Evolutionary conservation across 2,888 invertebrate genomes (phyloP), one percentile per base, ranked within the genome.

Genomic region (Cecidostiba fungosa): DNA sequence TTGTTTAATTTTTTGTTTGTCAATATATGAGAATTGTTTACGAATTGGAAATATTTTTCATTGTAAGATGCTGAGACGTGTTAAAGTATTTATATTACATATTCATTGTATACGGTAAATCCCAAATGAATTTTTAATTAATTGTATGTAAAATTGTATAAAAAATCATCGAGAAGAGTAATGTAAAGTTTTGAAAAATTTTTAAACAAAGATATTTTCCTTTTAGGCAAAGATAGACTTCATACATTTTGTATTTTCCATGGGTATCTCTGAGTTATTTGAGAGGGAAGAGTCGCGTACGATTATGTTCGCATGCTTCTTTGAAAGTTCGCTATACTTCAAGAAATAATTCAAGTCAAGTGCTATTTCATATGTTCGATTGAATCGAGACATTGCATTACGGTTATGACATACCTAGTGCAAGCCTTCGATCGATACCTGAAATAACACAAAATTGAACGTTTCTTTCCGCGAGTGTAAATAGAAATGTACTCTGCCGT

Each of bases 101-200:
- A 78, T 74, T 77, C 23, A 59, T 69, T 82, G n/a, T 77, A 74
- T 39, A 80, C 23, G 47, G 23, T 82, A n/a, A 66, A 77, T n/a
- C 43, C 29, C 19, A 50, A 81, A 82, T 77, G 54, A 73, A 78
- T 26, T 6, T 74, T 82, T 72, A 79, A 82, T 76, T 78, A 78
- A 82, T 78, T 78, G 54, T 77, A 36, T 77, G 77, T 82, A 73
- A 85, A 82, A 76, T 82, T 72, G 74, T 81, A 78, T 39, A 82
- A 82, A 62, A 84, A 43, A 50, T 59, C 8, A 19, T 1, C 32
- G 12, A 83, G 19, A 73, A 73, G 59, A 76, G 36, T n/a, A 47
- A 82, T 82, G 70, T 85, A 85, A 66, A 78, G 79, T 85, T 82
- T 82, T 81, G 32, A 43, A 82, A 82, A 59, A n/a, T 50, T 85